These are phyloP conservation scores for Acinonyx jubatus DNA, from an alignment of 2,113 vertebrate species.

Conservation along the genomic window DNA sequence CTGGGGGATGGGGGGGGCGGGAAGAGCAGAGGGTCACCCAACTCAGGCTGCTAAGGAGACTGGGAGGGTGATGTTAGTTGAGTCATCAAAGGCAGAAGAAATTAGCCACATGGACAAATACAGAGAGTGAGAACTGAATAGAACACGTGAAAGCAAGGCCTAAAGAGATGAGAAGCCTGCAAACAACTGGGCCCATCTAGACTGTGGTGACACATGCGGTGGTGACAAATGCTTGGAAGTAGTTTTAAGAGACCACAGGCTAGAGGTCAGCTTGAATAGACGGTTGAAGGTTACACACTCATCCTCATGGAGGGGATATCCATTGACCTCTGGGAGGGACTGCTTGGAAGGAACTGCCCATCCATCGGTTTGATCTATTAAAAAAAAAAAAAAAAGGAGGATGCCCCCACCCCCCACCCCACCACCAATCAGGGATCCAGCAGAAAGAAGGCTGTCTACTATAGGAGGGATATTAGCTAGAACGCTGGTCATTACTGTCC, in stretches of 20 bases:
- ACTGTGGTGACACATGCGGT: no score
- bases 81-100: background rate
- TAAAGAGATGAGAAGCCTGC: background rate
- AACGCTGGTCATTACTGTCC: background rate
- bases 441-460: background rate
- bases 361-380: background rate
- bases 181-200: background rate
- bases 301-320: background rate
- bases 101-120: background rate
- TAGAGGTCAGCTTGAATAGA: background rate
- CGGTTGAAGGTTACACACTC: background rate
- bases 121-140: background rate
- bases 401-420: no score
- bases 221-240: background rate
- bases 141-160: background rate
- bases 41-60: background rate
- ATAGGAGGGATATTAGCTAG: background rate
- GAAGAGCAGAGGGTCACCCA: background rate
- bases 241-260: background rate
- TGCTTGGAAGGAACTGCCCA: background rate
- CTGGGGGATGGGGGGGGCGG: no score
- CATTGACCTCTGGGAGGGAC: background rate
- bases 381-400: background rate
- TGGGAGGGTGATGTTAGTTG: background rate
- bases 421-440: background rate